A percentile compares a stretch with the other conserved stretches of the same genome.
phyloP scores from a whole-genome alignment of 2,113 vertebrate genomes.

The Etheostoma cragini region DNA sequence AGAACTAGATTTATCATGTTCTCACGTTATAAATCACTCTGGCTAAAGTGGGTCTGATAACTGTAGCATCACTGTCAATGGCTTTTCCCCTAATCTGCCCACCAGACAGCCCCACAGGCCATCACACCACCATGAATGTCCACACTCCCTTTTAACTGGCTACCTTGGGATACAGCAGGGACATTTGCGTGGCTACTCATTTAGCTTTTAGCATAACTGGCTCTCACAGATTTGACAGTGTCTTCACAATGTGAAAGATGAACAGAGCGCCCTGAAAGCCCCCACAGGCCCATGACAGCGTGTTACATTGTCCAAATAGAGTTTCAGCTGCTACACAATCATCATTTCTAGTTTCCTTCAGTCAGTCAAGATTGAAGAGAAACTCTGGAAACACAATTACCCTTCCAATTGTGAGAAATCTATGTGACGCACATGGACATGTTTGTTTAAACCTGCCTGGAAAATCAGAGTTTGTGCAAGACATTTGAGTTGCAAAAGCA shows the following conservation, averaged over 20 bases:
- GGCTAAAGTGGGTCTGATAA: conserved; percentile 83
- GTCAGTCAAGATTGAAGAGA: conserved; percentile 57
- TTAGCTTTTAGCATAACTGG: conserved; percentile 55
- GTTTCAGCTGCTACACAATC: conserved; percentile 49
- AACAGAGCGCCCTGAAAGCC: conserved; percentile 43
- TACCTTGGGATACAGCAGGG: conserved; percentile 36
- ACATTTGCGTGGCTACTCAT: conserved; percentile 54
- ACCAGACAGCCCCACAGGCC: conserved; percentile 71
- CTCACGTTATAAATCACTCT: conserved; percentile 85
- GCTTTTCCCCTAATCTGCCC: conserved; percentile 65
- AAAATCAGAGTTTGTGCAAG: conserved; percentile 66
- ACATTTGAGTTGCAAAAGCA: conserved; percentile 48
- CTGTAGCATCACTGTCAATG: conserved; percentile 75
- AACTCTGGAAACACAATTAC: conserved; percentile 57
- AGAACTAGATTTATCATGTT: conserved; percentile 83
- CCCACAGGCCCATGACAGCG: conserved; percentile 45
- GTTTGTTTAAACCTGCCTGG: conserved; percentile 71
- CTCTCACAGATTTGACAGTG: conserved; percentile 49
- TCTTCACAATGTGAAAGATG: conserved; percentile 42
- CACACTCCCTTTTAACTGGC: conserved; percentile 26
- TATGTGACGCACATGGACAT: conserved; percentile 52
- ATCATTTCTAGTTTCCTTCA: conserved; percentile 71
- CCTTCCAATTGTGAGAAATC: conserved; percentile 57
- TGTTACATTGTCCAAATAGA: conserved; percentile 60
- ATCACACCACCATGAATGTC: conserved; percentile 66